Base-by-base conservation (phyloP, 2,888 invertebrate genomes). In the Synergus umbraculus region DNA sequence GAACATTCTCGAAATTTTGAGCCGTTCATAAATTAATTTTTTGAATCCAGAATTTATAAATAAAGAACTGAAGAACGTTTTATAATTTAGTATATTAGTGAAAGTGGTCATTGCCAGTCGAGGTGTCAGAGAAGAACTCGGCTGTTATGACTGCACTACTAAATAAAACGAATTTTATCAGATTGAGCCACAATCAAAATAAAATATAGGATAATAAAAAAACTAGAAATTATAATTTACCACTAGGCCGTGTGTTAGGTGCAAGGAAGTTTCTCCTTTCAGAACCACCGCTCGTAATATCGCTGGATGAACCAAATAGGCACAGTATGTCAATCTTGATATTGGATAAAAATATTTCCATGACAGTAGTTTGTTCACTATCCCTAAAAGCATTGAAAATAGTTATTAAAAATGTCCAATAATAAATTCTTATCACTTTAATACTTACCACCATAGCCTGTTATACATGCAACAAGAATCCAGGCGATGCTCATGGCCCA, bases 311-410 rank as follows among this genome's bases (percentile, higher is more conserved):
- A 94, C 85, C 84, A 95, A 88, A 82, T 95, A 90, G 76, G 92
- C 90, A 86, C 94, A 93, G 88, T 94, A 94, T 81, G 94, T 92
- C 43, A 95, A 88, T 79, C 94, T 93, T 78, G 94, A 94, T 60
- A 94, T 87, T 0, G 94, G 94, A 43, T 93, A 93, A 73, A 93
- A 87, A 60, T 90, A 87, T 18, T 92, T 92, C 82, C 93, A 92
- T 22, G 93, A 92, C 7, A 94, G 86, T 8, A 93, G 44, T 13
- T 90, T 91, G 0, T 93, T 93, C n/a, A 93, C 90, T 1, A 89
- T 41, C 4, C 92, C 94, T 94, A 88, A 4, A 29, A 29, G 29
- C 29, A 29, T 29, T 29, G 29, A 3, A 29, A 29, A 29, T 29
- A 29, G 29, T 29, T 29, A 29, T 29, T 29, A 29, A 29, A 29